Base-by-base conservation (phyloP, 2,797 vertebrate genomes). In the Parambassis ranga region DNA sequence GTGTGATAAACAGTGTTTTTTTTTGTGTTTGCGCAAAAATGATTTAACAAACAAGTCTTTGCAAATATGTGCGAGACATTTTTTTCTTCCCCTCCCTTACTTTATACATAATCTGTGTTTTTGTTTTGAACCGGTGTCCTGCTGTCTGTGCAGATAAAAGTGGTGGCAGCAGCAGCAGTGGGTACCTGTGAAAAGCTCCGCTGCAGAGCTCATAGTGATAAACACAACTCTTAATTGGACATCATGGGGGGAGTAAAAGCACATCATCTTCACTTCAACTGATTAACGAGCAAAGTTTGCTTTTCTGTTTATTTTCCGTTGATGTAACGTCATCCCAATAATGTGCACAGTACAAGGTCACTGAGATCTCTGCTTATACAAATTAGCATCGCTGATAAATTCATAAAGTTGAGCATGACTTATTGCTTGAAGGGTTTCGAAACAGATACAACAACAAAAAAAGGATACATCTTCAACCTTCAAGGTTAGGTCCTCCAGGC, bases 221-320 rank as follows among this genome's bases (percentile, higher is more conserved):
- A 90, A 86, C 84, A 79, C 53, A 32, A 33, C 77, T 75, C 79
- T 69, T 90, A 89, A 91, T 90, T 89, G 81, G 85, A 84, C 83
- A 83, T 85, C 86, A 83, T 76, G 79, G 73, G 65, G 79, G 48
- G 83, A 70, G 78, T 60, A 70, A 79, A 82, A 77, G 65, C 81
- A 51, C 67, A 81, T 79, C 81, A 58, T 73, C 72, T 80, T 82
- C 65, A 66, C 72, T 74, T 71, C 72, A 85, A 80, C 77, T 81
- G 81, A 84, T 89, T 87, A 85, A 87, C 75, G 14, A 70, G 77
- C 75, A 84, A 87, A 86, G 78, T 87, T 89, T 87, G 60, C 79
- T 81, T 83, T 83, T 67, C 53, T 51, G 60, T 67, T 79, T 65
- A 69, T 75, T 84, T 79, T 58, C 52, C 73, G 46, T 72, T 79